Evolutionary conservation across 2,888 invertebrate species (phyloP), one percentile per base, ranked within the genome.

Genomic region (Acleris sparsana): DNA sequence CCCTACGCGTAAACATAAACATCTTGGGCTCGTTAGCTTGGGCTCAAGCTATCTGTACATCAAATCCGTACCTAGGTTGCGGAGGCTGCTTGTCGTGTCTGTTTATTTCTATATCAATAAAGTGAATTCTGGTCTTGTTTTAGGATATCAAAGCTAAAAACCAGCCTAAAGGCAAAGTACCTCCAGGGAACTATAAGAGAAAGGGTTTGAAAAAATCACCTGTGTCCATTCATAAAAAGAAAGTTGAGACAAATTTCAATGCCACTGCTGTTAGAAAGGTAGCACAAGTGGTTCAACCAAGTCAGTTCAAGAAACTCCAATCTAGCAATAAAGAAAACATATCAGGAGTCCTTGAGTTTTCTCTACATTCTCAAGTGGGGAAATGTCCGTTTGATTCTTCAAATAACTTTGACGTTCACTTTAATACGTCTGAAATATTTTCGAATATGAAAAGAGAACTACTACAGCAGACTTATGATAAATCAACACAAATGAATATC

Each of bases 341-440:
- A 20, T 71, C 75, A 29, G 74, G 72, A n/a, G 71, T 76, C 48
- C 78, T 79, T 72, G 82, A 87, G 57, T 78, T 79, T 68, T 80
- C 81, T 1, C 70, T 78, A 17, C 77, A 81, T 22, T 75, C 76
- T 3, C 79, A 80, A 53, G 69, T 68, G 53, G 69, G 75, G 33
- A 85, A 79, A 71, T 89, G 89, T 67, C 92, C 92, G 0, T 92
- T 92, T 77, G 89, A 86, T 63, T 87, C 89, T 11, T 80, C 83
- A 48, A 75, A 77, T 49, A 86, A 82, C 62, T 53, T 79, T 59
- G 85, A 89, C 62, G 75, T 87, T 9, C 83, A 84, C 67, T 91
- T 92, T 74, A 82, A 91, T 63, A 88, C 86, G 33, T 85, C 91
- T 7, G 92, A 89, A 80, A 75, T 92, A 70, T 92, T 92, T 75